Evolutionary conservation across 2,888 invertebrate species (phyloP).

Genomic region (Spodoptera picta): DNA sequence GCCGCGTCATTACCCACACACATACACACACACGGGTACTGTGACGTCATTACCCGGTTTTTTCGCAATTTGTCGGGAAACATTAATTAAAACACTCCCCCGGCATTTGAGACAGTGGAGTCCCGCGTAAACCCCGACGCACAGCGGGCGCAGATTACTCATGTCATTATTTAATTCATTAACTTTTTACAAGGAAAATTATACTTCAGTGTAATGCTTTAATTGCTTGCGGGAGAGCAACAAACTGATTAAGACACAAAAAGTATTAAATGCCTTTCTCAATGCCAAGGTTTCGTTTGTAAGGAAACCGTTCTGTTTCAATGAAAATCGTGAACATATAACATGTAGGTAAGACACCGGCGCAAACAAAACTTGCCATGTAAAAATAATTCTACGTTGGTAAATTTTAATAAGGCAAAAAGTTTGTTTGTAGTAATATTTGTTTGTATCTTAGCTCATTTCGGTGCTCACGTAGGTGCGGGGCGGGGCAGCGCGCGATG

Average conservation of each 20-base stretch:
- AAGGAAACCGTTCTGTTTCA: constrained; percentile 11
- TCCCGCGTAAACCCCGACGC: constrained; percentile 56
- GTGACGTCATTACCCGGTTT: constrained; percentile 75
- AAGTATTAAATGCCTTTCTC: constrained; percentile 1
- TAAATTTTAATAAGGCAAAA: constrained; percentile 74
- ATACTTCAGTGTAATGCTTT: constrained; percentile 9
- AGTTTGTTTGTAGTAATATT: constrained; percentile 76
- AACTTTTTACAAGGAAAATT: constrained; percentile 14
- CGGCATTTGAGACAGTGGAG: constrained; percentile 74
- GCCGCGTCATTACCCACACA: constrained; percentile 57
- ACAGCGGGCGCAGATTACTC: constrained; percentile 42
- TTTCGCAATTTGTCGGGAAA: constrained; percentile 80
- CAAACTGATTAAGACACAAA: constrained; percentile 8
- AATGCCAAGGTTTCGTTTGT: constrained; percentile 26
- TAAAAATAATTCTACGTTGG: constrained; percentile 54
- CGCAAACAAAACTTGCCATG: constrained; percentile 41
- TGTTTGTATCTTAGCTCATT: constrained; percentile 74
- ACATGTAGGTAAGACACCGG: constrained; percentile 13
- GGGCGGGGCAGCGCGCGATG: constrained; percentile 67
- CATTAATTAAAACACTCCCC: constrained; percentile 82
- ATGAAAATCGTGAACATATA: constrained; percentile 22
- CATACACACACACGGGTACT: constrained; percentile 34
- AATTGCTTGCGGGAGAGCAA: constrained; percentile 31
- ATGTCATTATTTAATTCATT: constrained; percentile 45
- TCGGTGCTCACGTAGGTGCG: constrained; percentile 61